Evolutionary conservation across 2,888 invertebrate species (phyloP).

Genomic region (Scaptomyza cyrtandrae): DNA sequence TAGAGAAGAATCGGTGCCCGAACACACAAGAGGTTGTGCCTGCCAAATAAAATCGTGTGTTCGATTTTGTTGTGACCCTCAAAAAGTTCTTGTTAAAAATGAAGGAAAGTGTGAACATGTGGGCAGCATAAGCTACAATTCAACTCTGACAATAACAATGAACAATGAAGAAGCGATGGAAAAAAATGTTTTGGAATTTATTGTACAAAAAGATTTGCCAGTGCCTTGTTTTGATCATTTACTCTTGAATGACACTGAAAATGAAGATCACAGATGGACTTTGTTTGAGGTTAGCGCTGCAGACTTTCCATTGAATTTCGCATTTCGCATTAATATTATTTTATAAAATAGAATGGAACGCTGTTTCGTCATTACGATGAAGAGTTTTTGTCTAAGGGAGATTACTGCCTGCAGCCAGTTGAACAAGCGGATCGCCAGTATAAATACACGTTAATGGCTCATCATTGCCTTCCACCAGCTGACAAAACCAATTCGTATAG

Average conservation of each 20-base stretch:
- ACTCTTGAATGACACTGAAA: background rate
- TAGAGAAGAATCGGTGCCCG: conserved; percentile 9
- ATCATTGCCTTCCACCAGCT: too few relatives aligned
- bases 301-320: background rate
- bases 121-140: background rate
- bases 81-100: background rate
- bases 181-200: conserved; percentile 23
- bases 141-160: conserved; percentile 34
- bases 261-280: conserved; percentile 25
- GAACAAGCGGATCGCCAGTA: too few relatives aligned
- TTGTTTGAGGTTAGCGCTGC: conserved; percentile 31
- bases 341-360: conserved; percentile 36
- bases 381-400: conserved; percentile 24
- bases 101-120: conserved; percentile 7
- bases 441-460: too few relatives aligned
- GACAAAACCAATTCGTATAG: too few relatives aligned
- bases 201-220: conserved; percentile 40
- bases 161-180: conserved; percentile 6
- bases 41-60: conserved; percentile 78
- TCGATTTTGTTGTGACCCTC: conserved; percentile 67
- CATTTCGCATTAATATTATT: background rate
- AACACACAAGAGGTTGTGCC: conserved; percentile 67
- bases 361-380: conserved; percentile 22
- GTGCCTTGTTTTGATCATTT: conserved; percentile 33
- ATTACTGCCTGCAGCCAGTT: conserved; percentile 32